phyloP scores from a whole-genome alignment of 2,113 vertebrate genomes.

The Chamaea fasciata region DNA sequence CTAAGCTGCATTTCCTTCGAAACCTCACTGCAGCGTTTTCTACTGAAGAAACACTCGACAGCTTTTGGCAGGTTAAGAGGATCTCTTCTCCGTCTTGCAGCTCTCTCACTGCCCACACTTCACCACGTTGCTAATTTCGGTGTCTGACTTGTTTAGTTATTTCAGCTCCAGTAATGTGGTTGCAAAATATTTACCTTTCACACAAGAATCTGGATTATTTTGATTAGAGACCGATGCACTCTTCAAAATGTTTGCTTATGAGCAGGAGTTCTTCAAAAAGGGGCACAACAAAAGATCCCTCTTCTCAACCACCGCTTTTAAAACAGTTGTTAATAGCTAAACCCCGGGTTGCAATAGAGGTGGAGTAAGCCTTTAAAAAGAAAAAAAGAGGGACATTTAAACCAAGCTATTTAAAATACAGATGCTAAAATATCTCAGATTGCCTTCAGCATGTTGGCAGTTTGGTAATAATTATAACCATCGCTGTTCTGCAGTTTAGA shows the following conservation, averaged over 20 bases:
- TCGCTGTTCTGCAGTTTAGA: not conserved
- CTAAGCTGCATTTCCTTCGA: not conserved
- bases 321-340: not conserved
- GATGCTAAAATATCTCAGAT: not conserved
- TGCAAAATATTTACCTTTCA: slow-evolving; percentile 62
- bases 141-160: slow-evolving; percentile 13
- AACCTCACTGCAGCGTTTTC: not conserved
- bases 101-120: not conserved
- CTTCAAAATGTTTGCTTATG: slow-evolving; percentile 47
- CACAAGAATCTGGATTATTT: slow-evolving; percentile 56
- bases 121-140: not conserved
- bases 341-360: not conserved
- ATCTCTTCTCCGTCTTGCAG: not conserved
- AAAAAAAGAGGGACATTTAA: not conserved
- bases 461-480: slow-evolving; percentile 5
- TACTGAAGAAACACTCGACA: not conserved
- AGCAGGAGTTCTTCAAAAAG: not conserved
- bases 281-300: not conserved
- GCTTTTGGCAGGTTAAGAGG: not conserved
- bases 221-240: slow-evolving; percentile 24
- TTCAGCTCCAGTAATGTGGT: slow-evolving; percentile 37
- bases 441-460: not conserved
- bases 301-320: not conserved
- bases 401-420: not conserved
- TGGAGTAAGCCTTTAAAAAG: not conserved